A percentile compares a stretch with the other conserved stretches of the same genome.
phyloP scores from a whole-genome alignment of 2,797 vertebrate genomes.

The Leucoraja ocellata region DNA sequence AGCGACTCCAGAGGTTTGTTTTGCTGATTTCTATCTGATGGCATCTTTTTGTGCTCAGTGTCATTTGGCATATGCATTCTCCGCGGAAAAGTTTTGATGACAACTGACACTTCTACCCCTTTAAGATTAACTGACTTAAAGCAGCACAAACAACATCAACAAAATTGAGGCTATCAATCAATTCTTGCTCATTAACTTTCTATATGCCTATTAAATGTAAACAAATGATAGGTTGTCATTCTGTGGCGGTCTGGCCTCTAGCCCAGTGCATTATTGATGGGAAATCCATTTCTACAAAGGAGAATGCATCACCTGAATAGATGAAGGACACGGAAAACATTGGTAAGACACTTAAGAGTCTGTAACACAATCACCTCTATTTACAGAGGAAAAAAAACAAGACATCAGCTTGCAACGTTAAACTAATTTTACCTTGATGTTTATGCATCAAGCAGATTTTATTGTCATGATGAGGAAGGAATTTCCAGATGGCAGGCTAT shows the following conservation, averaged over 20 bases:
- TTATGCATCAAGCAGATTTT: conserved; percentile 23
- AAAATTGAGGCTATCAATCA: neutral
- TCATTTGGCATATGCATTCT: neutral
- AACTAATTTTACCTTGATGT: conserved; percentile 17
- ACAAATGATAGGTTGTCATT: conserved; percentile 9
- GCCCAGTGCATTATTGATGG: neutral
- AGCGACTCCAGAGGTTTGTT: neutral
- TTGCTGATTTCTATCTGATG: neutral
- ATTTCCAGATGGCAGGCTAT: conserved; percentile 26
- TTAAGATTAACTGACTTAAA: neutral
- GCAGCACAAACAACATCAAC: neutral
- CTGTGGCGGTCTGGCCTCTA: neutral
- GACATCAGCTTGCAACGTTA: neutral
- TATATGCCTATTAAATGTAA: neutral
- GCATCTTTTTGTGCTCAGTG: neutral
- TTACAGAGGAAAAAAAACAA: neutral
- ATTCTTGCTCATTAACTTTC: conserved; percentile 6
- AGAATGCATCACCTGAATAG: neutral
- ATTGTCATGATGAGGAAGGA: neutral
- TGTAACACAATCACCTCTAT: conserved; percentile 21
- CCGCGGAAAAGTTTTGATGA: neutral
- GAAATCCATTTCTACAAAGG: neutral
- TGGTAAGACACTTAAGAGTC: neutral
- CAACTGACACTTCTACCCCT: neutral
- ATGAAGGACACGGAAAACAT: neutral